These are phyloP conservation scores for Chironomus tepperi DNA, from an alignment of 1,140 invertebrate species.

Conservation along the genomic window DNA sequence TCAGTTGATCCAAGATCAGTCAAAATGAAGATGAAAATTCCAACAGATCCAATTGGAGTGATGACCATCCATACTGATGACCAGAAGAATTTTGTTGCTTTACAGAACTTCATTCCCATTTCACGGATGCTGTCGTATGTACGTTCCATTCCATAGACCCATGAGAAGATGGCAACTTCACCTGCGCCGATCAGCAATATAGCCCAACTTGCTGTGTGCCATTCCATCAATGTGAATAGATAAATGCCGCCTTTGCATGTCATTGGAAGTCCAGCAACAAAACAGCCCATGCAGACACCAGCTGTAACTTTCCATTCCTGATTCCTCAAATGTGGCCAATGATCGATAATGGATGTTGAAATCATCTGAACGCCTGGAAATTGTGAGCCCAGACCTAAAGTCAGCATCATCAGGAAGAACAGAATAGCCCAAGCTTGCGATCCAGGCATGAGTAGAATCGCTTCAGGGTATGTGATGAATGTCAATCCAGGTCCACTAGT, in stretches of 20 bases:
- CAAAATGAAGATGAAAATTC: slow-evolving; percentile 60
- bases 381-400: slow-evolving; percentile 69
- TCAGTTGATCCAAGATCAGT: slow-evolving; percentile 47
- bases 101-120: slow-evolving; percentile 49
- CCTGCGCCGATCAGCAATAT: slow-evolving; percentile 64
- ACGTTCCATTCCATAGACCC: slow-evolving; percentile 59
- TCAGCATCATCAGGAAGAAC: slow-evolving; percentile 79
- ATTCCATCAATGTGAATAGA: slow-evolving; percentile 67
- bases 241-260: slow-evolving; percentile 63
- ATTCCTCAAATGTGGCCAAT: slow-evolving; percentile 54
- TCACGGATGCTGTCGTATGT: slow-evolving; percentile 46
- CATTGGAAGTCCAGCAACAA: slow-evolving; percentile 58
- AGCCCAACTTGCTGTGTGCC: slow-evolving; percentile 76
- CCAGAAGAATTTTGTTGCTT: slow-evolving; percentile 45
- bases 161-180: slow-evolving; percentile 56
- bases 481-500: slow-evolving; percentile 65
- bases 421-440: slow-evolving; percentile 69
- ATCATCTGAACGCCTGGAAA: slow-evolving; percentile 76
- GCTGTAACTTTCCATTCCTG: slow-evolving; percentile 50
- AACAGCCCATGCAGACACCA: slow-evolving; percentile 50
- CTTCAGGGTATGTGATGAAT: slow-evolving; percentile 69
- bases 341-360: slow-evolving; percentile 63
- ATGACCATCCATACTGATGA: slow-evolving; percentile 46
- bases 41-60: slow-evolving; percentile 45
- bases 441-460: slow-evolving; percentile 64